Conservation (phyloP, 2,888 invertebrate species). For the Rhagium mordax region DNA sequence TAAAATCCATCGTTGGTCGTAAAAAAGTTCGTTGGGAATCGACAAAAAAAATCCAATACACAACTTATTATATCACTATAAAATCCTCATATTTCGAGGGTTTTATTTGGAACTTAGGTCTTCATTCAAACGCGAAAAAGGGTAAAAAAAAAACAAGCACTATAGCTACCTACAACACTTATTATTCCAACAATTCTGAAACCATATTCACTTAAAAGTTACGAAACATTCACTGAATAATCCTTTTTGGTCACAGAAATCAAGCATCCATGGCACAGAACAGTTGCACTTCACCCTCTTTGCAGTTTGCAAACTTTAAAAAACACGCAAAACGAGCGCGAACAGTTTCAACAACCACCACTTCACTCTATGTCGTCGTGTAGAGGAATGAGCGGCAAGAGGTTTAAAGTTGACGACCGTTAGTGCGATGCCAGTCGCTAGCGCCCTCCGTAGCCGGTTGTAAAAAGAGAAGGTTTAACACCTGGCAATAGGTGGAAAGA, state of each 20-base stretch:
- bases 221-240: conserved; percentile 7
- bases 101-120: neutral
- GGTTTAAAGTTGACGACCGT: conserved; percentile 50
- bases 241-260: conserved; percentile 8
- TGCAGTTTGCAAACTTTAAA: conserved; percentile 20
- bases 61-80: conserved; percentile 20
- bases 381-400: conserved; percentile 48
- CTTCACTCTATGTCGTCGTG: conserved; percentile 34
- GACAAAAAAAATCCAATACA: conserved; percentile 35
- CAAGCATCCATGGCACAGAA: conserved; percentile 29
- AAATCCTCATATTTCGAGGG: conserved; percentile 25
- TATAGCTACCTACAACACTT: conserved; percentile 8
- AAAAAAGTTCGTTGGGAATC: conserved; percentile 30
- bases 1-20: conserved; percentile 23
- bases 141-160: conserved; percentile 18
- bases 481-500: neutral
- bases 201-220: conserved; percentile 14
- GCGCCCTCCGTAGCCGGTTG: conserved; percentile 33
- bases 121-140: neutral
- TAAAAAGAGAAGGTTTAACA: conserved; percentile 32
- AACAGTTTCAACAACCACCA: conserved; percentile 9
- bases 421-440: conserved; percentile 34
- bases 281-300: conserved; percentile 25
- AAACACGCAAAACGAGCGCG: conserved; percentile 25
- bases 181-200: conserved; percentile 16